Conservation (phyloP, 2,888 invertebrate genomes). For the Melanargia galathea region DNA sequence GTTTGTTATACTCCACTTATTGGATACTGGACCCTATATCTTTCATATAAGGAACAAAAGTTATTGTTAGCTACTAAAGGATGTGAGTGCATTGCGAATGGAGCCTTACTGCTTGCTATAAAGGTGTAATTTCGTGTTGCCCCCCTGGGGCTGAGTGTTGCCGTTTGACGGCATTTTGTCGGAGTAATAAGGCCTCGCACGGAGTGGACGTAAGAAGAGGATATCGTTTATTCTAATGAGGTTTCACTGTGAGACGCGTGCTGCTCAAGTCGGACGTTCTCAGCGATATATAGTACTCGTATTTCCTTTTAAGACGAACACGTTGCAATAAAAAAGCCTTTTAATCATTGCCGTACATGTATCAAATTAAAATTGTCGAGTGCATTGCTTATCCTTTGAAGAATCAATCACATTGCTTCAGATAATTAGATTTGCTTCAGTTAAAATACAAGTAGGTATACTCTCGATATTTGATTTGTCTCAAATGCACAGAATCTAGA, state of each 20-base stretch:
- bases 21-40: conserved; percentile 40
- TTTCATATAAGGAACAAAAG: conserved; percentile 37
- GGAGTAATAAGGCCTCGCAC: conserved; percentile 79
- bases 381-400: conserved; percentile 4
- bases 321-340: conserved; percentile 38
- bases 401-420: neutral
- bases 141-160: conserved; percentile 50
- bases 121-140: conserved; percentile 46
- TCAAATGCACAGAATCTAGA: too few species aligned
- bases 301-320: conserved; percentile 45
- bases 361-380: conserved; percentile 10
- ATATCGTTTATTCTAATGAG: conserved; percentile 83
- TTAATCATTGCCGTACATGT: conserved; percentile 16
- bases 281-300: conserved; percentile 44
- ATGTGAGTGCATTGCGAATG: conserved; percentile 46
- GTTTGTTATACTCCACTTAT: conserved; percentile 59
- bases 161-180: conserved; percentile 80
- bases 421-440: neutral
- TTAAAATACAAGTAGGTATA: too few species aligned
- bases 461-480: neutral
- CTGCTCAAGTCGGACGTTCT: conserved; percentile 55
- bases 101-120: conserved; percentile 45
- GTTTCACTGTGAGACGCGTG: conserved; percentile 62
- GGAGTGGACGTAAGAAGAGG: conserved; percentile 80
- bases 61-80: conserved; percentile 32